Evolutionary conservation across 2,888 invertebrate species (phyloP).

Genomic region (Aromia moschata): DNA sequence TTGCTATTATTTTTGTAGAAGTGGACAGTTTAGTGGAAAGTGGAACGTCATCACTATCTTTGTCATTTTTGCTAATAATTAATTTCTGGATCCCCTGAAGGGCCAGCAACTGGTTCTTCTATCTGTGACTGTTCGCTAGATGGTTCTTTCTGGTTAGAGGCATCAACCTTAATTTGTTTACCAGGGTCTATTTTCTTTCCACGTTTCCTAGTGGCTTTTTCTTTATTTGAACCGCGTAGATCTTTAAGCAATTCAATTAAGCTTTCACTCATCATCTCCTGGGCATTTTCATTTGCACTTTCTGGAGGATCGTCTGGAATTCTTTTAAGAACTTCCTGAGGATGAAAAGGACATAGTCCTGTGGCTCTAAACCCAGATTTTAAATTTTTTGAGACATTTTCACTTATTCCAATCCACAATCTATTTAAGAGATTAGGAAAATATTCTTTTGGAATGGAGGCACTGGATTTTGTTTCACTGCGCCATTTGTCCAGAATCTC

Average conservation of each 20-base stretch:
- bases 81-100: not conserved
- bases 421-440: not conserved
- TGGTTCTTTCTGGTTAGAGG: not conserved
- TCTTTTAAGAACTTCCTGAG: not conserved
- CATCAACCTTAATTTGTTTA: not conserved
- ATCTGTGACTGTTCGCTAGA: not conserved
- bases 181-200: not conserved
- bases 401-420: not conserved
- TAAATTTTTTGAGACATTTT: not conserved
- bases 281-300: not conserved
- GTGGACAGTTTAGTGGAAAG: not conserved
- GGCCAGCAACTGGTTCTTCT: not conserved
- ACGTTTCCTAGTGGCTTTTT: constrained; percentile 36
- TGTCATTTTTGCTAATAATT: not conserved
- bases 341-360: not conserved
- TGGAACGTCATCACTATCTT: not conserved
- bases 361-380: not conserved
- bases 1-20: not conserved
- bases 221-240: not conserved
- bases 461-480: not conserved
- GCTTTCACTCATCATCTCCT: not conserved
- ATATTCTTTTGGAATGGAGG: not conserved
- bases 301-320: not conserved
- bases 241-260: not conserved
- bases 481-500: constrained; percentile 4